phyloP scores from a whole-genome alignment of 2,113 vertebrate species.

The Platanista minor region DNA sequence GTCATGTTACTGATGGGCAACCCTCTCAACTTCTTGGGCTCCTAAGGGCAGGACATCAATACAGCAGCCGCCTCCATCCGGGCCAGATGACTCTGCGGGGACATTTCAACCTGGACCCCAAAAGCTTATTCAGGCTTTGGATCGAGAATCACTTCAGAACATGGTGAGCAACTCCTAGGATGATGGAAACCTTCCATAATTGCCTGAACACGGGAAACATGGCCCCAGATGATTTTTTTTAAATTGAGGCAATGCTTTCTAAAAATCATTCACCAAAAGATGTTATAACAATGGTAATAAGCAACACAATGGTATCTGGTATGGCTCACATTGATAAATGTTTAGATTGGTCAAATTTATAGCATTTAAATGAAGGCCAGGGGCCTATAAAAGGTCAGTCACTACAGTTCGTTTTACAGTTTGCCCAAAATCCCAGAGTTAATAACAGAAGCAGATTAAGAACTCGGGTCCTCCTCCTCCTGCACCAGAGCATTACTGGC shows the following conservation, averaged over 20 bases:
- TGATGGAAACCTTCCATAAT: background rate
- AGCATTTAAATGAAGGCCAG: background rate
- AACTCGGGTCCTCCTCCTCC: background rate
- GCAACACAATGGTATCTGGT: background rate
- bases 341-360: background rate
- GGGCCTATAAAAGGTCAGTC: background rate
- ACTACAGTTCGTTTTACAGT: background rate
- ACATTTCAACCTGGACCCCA: background rate
- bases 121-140: background rate
- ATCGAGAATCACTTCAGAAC: background rate
- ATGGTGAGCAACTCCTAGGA: background rate
- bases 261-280: background rate
- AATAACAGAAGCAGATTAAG: background rate
- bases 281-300: background rate
- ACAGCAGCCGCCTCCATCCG: rapidly evolving
- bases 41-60: too few relatives aligned
- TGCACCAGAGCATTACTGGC: background rate
- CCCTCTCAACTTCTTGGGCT: background rate
- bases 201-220: too few relatives aligned
- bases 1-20: background rate
- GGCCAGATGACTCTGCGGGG: background rate
- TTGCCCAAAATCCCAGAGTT: background rate
- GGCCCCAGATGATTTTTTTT: background rate
- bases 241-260: background rate
- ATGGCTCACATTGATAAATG: background rate